Base-by-base conservation (phyloP, 2,888 invertebrate species). In the Girardia tigrina region DNA sequence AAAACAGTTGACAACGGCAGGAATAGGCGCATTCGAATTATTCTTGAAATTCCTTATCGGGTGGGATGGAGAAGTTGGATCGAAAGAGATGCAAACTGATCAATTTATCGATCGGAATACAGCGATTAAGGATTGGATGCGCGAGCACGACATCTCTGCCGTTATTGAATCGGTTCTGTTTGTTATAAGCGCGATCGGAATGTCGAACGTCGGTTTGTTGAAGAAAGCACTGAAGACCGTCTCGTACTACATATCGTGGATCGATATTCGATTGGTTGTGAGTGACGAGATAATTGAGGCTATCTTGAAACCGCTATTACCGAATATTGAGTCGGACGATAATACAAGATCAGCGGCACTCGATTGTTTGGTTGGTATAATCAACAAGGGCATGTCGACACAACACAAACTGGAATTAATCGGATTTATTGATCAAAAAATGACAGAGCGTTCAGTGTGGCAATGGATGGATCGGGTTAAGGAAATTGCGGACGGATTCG, bases 31-130 rank as follows among this genome's bases (percentile, higher is more conserved):
- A 56, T 56, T 56, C 23, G 56, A 56, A 16, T 56, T 56, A n/a
- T 56, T 56, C 56, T 56, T 56, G 20, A 56, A 56, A 56, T 56
- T 56, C 23, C 56, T 56, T 56, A 56, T 56, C 23, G 23, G 56
- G 6, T 56, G 56, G 56, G 56, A 56, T 56, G 23, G 23, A 20
- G 56, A 56, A 56, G 56, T 56, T 16, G 56, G 56, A 20, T 56
- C 56, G 23, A 56, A 23, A 56, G 56, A 56, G 23, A 56, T 56
- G 56, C 56, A 56, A 56, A 56, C 56, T 16, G 23, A 56, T 16
- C 56, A 56, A 56, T 56, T 56, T 56, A 56, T 56, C n/a, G 56
- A 56, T 20, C n/a, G 56, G 23, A 56, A 56, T n/a, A 56, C 56
- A 20, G n/a, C 56, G 20, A 56, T 56, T 8, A 56, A 56, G 23